phyloP scores from a whole-genome alignment of 2,113 vertebrate species.

The Plecturocebus donacophilus region DNA sequence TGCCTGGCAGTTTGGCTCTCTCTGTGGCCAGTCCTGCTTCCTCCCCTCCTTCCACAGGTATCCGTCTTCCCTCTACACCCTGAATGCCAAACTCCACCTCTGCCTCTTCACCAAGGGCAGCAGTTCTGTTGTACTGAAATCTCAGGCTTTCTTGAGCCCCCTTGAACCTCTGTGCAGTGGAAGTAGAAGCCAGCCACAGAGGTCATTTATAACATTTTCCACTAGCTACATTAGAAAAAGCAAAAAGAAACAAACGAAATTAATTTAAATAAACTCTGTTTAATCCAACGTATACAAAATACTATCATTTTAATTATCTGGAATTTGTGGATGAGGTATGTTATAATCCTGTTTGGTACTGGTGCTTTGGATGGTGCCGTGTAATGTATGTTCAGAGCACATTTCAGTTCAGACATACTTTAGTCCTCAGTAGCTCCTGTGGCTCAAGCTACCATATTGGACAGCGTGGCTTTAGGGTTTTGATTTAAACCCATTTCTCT shows the following conservation, averaged over 20 bases:
- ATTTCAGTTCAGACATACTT: fast-evolving
- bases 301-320: fast-evolving
- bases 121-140: not conserved
- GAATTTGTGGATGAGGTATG: fast-evolving
- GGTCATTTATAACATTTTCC: not conserved
- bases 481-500: fast-evolving
- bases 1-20: no score
- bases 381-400: fast-evolving
- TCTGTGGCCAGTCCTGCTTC: not conserved
- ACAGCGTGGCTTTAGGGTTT: not conserved
- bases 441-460: not conserved
- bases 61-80: fast-evolving
- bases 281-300: fast-evolving
- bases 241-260: not conserved
- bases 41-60: fast-evolving
- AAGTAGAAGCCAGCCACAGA: fast-evolving
- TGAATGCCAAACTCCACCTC: fast-evolving
- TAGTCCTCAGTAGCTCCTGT: fast-evolving
- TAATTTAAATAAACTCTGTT: not conserved
- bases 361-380: fast-evolving
- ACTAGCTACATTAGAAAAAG: not conserved
- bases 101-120: not conserved
- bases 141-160: not conserved
- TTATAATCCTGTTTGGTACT: fast-evolving
- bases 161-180: not conserved